Evolutionary conservation across 2,888 invertebrate genomes (phyloP).

Genomic region (Mantis religiosa): DNA sequence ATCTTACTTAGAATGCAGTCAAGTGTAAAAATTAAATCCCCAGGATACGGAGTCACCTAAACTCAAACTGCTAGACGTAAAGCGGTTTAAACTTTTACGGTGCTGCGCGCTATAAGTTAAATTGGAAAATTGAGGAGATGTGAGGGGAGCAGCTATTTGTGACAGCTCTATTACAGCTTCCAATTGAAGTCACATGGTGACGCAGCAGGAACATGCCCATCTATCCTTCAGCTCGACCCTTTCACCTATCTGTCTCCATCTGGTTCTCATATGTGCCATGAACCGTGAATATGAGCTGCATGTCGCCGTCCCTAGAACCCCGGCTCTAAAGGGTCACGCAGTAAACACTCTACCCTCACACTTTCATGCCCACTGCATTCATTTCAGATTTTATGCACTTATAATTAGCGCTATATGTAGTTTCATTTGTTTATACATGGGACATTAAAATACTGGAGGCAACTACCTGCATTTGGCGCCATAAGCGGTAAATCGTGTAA

Average conservation of each 20-base stretch:
- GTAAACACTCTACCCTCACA: no score
- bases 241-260: neutral
- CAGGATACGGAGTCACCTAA: neutral
- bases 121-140: conserved; percentile 26
- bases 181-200: conserved; percentile 15
- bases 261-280: neutral
- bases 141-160: conserved; percentile 18
- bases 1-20: no score
- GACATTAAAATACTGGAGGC: no score
- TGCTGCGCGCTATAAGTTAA: conserved; percentile 13
- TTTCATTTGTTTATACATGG: no score
- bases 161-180: conserved; percentile 27
- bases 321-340: no score
- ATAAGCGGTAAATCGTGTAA: no score
- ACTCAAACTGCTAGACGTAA: neutral
- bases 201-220: conserved; percentile 1
- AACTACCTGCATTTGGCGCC: no score
- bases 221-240: neutral
- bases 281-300: neutral
- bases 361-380: no score
- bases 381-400: no score
- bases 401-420: no score
- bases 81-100: neutral
- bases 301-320: neutral
- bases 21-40: no score